phyloP scores from a whole-genome alignment of 2,113 vertebrate species.

The Lampris megalopsis region DNA sequence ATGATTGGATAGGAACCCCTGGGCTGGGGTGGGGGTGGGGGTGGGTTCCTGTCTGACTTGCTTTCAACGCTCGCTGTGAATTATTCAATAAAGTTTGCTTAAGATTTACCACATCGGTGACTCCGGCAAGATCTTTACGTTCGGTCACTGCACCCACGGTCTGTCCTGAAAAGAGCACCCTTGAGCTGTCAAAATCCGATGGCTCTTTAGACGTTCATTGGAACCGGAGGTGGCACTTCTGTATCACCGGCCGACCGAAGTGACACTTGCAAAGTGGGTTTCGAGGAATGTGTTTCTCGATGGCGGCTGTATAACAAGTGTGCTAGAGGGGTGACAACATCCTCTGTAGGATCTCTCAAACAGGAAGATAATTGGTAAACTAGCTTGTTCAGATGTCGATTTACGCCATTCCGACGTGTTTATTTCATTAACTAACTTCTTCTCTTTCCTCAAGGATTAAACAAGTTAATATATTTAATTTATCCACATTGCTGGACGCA shows the following conservation, averaged over 20 bases:
- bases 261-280: too few relatives aligned
- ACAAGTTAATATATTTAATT: conserved; percentile 58
- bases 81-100: conserved; percentile 69
- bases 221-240: too few relatives aligned
- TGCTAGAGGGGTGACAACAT: too few relatives aligned
- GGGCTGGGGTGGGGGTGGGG: neutral
- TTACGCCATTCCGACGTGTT: too few relatives aligned
- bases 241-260: too few relatives aligned
- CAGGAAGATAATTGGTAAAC: too few relatives aligned
- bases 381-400: too few relatives aligned
- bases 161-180: neutral
- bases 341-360: too few relatives aligned
- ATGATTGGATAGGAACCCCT: neutral
- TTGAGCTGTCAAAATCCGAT: neutral
- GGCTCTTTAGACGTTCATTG: too few relatives aligned
- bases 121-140: conserved; percentile 39
- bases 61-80: conserved; percentile 64
- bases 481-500: conserved; percentile 24
- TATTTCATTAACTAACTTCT: conserved; percentile 7
- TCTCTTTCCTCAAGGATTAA: conserved; percentile 21
- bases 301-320: too few relatives aligned
- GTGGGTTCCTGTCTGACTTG: conserved; percentile 11
- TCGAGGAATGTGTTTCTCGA: too few relatives aligned
- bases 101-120: conserved; percentile 54
- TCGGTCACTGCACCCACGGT: conserved; percentile 16